phyloP scores from a whole-genome alignment of 2,888 invertebrate species.

The Augochlorella aurata region DNA sequence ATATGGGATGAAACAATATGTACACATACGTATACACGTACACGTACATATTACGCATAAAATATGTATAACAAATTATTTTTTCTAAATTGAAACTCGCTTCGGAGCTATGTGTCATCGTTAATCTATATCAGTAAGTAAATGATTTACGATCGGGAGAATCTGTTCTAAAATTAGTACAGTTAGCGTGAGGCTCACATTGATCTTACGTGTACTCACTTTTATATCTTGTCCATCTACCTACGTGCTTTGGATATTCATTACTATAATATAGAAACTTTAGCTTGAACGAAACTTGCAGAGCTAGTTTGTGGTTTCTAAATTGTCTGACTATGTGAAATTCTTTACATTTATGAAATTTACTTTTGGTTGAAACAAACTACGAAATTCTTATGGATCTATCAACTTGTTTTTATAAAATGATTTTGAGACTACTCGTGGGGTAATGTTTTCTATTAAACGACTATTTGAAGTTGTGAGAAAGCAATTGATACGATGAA shows the following conservation, averaged over 20 bases:
- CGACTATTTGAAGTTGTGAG: no score
- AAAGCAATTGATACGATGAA: no score
- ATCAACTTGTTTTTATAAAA: neutral
- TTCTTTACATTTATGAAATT: neutral
- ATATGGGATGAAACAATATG: neutral
- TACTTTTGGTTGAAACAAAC: neutral
- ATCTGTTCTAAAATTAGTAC: constrained; percentile 44
- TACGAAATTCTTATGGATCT: neutral
- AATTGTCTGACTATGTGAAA: neutral
- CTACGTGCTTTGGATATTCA: constrained; percentile 2
- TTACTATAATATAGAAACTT: neutral
- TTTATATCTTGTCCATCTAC: constrained; percentile 21
- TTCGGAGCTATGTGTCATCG: constrained; percentile 3
- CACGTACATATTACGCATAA: neutral
- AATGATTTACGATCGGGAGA: constrained; percentile 29
- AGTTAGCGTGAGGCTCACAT: constrained; percentile 32
- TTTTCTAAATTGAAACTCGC: neutral
- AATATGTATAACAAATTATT: neutral
- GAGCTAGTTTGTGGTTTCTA: neutral
- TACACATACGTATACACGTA: neutral
- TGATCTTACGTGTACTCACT: constrained; percentile 27
- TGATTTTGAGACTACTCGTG: neutral
- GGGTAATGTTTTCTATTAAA: neutral
- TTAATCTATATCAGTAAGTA: constrained; percentile 25
- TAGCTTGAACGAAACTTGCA: neutral